A percentile compares a stretch with the other conserved stretches of the same genome.
phyloP scores from a whole-genome alignment of 2,113 vertebrate species.

The Oplegnathus fasciatus region DNA sequence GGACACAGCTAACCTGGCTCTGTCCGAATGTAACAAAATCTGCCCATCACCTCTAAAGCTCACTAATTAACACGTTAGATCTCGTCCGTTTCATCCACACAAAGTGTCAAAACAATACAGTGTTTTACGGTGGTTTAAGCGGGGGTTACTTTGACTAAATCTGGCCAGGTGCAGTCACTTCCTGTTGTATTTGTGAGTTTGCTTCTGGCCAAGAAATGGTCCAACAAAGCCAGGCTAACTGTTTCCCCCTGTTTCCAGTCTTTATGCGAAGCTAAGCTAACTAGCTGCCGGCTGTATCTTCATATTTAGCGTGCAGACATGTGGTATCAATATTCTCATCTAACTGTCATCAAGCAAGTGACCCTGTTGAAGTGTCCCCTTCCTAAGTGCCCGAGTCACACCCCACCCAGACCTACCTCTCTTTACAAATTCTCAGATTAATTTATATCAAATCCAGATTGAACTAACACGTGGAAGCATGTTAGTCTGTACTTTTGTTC shows the following conservation, averaged over 20 bases:
- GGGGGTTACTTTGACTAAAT: background rate
- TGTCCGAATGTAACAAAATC: background rate
- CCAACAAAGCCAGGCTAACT: no score
- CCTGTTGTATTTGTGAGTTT: no score
- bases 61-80: background rate
- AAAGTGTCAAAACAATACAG: background rate
- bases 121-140: background rate
- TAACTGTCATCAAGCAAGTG: background rate
- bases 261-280: conserved; percentile 4
- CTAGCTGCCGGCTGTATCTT: no score
- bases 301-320: background rate
- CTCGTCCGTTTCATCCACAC: background rate
- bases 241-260: background rate
- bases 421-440: no score
- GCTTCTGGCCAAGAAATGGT: no score
- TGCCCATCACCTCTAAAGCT: background rate
- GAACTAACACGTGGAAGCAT: no score
- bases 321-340: background rate
- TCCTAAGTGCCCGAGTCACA: no score
- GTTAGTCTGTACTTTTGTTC: no score
- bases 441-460: no score
- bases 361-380: no score
- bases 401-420: no score
- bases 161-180: background rate
- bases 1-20: background rate